phyloP scores from a whole-genome alignment of 2,888 invertebrate species.

The Euclidia mi region DNA sequence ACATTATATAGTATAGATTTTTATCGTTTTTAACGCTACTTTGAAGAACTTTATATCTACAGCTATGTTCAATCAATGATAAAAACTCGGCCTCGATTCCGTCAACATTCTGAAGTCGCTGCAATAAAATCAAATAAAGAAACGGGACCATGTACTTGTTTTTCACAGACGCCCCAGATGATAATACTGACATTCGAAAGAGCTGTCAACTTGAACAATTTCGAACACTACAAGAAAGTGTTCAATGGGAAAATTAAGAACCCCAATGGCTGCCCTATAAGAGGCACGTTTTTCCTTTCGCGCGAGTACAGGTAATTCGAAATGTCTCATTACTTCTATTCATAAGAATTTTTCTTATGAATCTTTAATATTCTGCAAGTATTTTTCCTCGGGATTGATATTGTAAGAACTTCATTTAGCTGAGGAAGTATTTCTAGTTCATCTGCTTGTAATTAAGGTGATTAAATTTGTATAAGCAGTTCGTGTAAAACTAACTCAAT shows the following conservation, averaged over 20 bases:
- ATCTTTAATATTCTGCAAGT: conserved; percentile 9
- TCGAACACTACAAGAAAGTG: conserved; percentile 95
- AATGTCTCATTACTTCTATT: conserved; percentile 13
- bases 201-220: conserved; percentile 97
- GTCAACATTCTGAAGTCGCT: conserved; percentile 2
- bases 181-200: conserved; percentile 98
- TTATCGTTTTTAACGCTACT: no score
- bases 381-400: neutral
- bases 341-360: conserved; percentile 10
- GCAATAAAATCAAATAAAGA: conserved; percentile 23
- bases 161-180: conserved; percentile 96
- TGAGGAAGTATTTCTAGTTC: neutral
- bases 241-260: conserved; percentile 95
- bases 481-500: no score
- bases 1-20: no score
- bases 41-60: neutral
- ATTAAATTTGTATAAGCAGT: no score
- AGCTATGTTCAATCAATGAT: neutral
- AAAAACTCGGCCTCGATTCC: conserved; percentile 17
- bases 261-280: conserved; percentile 96
- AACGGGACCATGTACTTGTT: conserved; percentile 16
- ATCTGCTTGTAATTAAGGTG: no score
- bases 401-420: neutral
- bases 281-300: conserved; percentile 97
- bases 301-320: conserved; percentile 93